Percentiles rank a stretch among this genome's conserved stretches.
Evolutionary conservation across 2,888 invertebrate species (phyloP).

Genomic region (Deladenus siricidicola): DNA sequence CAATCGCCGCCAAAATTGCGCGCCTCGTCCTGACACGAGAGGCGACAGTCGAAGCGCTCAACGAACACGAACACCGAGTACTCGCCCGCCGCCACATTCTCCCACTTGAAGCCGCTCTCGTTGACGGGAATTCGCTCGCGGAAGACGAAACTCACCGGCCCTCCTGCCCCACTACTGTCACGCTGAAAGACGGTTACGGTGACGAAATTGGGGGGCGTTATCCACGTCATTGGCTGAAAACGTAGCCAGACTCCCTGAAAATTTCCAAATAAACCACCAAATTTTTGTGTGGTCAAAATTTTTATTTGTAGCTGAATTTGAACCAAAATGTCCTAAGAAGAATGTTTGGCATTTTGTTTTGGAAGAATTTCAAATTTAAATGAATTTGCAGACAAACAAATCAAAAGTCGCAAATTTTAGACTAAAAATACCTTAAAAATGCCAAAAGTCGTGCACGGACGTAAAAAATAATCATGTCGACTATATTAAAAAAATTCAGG

Average conservation of each 20-base stretch:
- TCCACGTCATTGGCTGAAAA: background rate
- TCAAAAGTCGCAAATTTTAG: background rate
- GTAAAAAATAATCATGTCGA: too few species aligned
- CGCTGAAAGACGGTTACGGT: background rate
- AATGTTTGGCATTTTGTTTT: too few species aligned
- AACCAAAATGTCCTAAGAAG: too few species aligned
- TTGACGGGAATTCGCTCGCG: background rate
- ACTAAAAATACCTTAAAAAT: background rate
- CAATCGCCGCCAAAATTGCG: slow-evolving; percentile 5
- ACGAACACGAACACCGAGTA: slow-evolving; percentile 37
- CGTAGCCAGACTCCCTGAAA: slow-evolving; percentile 3
- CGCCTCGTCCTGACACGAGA: slow-evolving; percentile 23
- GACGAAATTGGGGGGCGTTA: background rate
- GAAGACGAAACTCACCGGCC: background rate
- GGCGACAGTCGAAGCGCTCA: slow-evolving; percentile 35
- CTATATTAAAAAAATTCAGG: too few species aligned
- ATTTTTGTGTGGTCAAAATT: too few species aligned
- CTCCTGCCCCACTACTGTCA: too few species aligned
- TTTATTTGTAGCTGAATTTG: too few species aligned
- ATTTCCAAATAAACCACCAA: too few species aligned
- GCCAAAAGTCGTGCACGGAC: too few species aligned
- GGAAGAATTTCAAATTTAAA: background rate
- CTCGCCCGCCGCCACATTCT: slow-evolving; percentile 22
- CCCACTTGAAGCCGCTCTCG: slow-evolving; percentile 19
- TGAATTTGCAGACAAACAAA: too few species aligned